Evolutionary conservation across 1,140 invertebrate genomes (phyloP), one percentile per base, ranked within the genome.

Genomic region (Drosophila yakuba): DNA sequence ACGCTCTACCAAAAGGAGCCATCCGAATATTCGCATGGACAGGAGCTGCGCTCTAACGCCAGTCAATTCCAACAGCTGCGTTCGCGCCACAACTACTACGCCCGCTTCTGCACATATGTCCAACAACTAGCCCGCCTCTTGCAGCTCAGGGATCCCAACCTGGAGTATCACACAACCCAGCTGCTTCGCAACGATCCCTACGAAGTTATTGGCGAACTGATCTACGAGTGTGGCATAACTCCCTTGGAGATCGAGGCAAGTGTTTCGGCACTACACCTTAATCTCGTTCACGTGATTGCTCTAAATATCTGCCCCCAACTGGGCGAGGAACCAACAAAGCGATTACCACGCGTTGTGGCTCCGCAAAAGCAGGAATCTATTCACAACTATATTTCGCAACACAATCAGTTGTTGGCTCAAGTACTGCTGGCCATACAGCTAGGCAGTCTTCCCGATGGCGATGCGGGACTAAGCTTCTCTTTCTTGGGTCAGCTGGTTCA

Each of bases 281-380:
- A 95, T 92, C 92, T 95, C 43, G 92, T 95, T 2, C 93, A 95
- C 74, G 94, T 94, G 17, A 93, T 95, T 14, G 93, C 94, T 7
- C 78, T 93, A 1, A 94, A 94, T 74, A 94, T 93, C 55, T 95
- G 94, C 62, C 94, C 94, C 1, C 93, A 93, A 52, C 78, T 95
- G 39, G 83, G 85, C 0, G 76, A 78, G 2, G 57, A 12, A 43
- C 41, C 10, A 8, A 36, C 36, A 3, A 39, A 28, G 23, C 28
- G 25, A 32, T 11, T 15, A 2, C 56, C 57, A 0, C 73, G 79
- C 2, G 8, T 44, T 6, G 76, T 83, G 35, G 41, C 60, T 0
- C 32, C 71, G 0, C 67, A 77, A 25, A 92, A 80, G 36, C 74
- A 88, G 43, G 38, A 85, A 52, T 76, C 79, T 54, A 84, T 95